phyloP scores from a whole-genome alignment of 2,113 vertebrate genomes.

The Brachionichthys hirsutus region DNA sequence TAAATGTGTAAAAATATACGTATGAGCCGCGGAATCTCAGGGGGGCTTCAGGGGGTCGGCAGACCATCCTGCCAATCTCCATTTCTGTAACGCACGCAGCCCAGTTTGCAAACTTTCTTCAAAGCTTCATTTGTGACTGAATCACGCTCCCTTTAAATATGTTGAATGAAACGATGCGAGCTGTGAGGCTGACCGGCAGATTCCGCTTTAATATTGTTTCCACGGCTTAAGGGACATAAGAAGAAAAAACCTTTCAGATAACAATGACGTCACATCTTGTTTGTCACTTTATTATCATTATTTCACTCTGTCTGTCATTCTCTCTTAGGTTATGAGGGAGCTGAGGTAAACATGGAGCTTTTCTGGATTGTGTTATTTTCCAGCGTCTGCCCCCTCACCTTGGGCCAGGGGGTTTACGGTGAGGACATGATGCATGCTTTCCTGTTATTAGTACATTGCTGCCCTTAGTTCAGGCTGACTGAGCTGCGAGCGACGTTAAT shows the following conservation, averaged over 20 bases:
- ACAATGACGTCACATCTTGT: slow-evolving; percentile 9
- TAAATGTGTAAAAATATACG: too few relatives aligned
- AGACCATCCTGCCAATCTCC: slow-evolving; percentile 60
- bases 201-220: slow-evolving; percentile 55
- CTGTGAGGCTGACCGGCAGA: slow-evolving; percentile 21
- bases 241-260: too few relatives aligned
- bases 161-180: slow-evolving; percentile 42
- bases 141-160: slow-evolving; percentile 59
- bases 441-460: slow-evolving; percentile 9
- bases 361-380: slow-evolving; percentile 83
- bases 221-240: slow-evolving; percentile 33
- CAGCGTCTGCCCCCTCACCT: slow-evolving; percentile 64
- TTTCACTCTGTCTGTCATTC: neutral
- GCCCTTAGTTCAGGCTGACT: slow-evolving; percentile 29
- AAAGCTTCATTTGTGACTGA: slow-evolving; percentile 70
- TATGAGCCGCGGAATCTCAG: too few relatives aligned
- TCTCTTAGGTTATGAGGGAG: slow-evolving; percentile 77
- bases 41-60: too few relatives aligned
- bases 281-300: slow-evolving; percentile 1
- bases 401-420: slow-evolving; percentile 82
- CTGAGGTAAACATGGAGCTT: slow-evolving; percentile 81
- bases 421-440: slow-evolving; percentile 49
- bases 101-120: slow-evolving; percentile 53
- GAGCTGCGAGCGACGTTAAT: slow-evolving; percentile 22
- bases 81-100: slow-evolving; percentile 22